Evolutionary conservation across 2,113 vertebrate genomes (phyloP).

Genomic region (Prinia subflava): DNA sequence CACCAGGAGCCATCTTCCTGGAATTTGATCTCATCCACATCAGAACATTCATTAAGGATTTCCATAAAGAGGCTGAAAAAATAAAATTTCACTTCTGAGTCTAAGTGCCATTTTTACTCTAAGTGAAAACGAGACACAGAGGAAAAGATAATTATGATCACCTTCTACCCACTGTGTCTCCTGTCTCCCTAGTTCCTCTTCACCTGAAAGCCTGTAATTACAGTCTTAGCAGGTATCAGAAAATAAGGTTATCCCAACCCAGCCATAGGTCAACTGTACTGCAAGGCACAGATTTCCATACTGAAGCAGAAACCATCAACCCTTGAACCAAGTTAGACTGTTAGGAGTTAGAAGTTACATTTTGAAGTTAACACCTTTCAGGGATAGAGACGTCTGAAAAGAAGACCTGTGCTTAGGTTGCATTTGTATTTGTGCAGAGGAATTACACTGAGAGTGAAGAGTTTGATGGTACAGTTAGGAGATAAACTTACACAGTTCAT

Average conservation of each 20-base stretch:
- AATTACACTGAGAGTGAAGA: background rate
- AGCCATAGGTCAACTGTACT: background rate
- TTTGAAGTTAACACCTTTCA: background rate
- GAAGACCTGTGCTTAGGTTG: background rate
- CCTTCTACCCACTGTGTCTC: background rate
- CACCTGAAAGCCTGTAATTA: background rate
- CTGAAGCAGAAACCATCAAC: background rate
- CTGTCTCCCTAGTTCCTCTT: background rate
- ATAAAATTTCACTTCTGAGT: background rate
- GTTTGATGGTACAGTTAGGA: background rate
- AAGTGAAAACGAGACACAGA: background rate
- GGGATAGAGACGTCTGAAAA: background rate
- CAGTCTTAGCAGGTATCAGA: background rate
- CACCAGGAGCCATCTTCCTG: constrained; percentile 97
- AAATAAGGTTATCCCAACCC: background rate
- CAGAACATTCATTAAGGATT: constrained; percentile 94
- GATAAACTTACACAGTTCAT: accelerated
- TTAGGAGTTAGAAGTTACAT: background rate
- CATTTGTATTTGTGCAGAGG: background rate
- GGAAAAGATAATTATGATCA: background rate
- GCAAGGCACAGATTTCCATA: background rate
- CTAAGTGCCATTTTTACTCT: background rate
- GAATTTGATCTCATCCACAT: constrained; percentile 97
- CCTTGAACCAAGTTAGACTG: background rate
- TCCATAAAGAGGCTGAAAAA: constrained; percentile 91